These are phyloP conservation scores for Sialis fuliginosa DNA, from an alignment of 2,888 invertebrate species.

Conservation along the genomic window DNA sequence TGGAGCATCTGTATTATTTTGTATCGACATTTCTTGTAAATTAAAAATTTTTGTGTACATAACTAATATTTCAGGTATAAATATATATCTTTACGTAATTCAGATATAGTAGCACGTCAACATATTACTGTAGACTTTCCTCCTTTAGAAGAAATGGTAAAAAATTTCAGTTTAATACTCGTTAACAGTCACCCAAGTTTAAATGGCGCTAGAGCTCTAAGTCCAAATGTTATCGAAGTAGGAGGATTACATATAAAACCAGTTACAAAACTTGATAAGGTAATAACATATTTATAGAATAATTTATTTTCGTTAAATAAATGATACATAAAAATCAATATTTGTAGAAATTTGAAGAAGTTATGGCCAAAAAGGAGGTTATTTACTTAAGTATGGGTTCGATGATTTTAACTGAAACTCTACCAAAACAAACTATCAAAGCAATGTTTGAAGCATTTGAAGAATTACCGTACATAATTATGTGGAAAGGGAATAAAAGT, in stretches of 20 bases:
- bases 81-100: too few species aligned
- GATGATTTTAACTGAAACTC: conserved; percentile 34
- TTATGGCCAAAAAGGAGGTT: conserved; percentile 20
- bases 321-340: too few species aligned
- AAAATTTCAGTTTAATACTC: conserved; percentile 33
- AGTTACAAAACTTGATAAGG: conserved; percentile 23
- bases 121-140: conserved; percentile 30
- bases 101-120: background rate
- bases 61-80: too few species aligned
- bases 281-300: too few species aligned
- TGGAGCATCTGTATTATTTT: too few species aligned
- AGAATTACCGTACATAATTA: conserved; percentile 31
- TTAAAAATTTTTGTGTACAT: too few species aligned
- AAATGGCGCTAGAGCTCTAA: conserved; percentile 33
- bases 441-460: conserved; percentile 32
- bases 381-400: conserved; percentile 42
- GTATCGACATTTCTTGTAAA: too few species aligned
- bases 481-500: conserved; percentile 33
- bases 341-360: conserved; percentile 14
- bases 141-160: conserved; percentile 26
- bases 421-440: conserved; percentile 27
- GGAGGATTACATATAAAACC: conserved; percentile 30
- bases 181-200: conserved; percentile 38
- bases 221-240: conserved; percentile 35
- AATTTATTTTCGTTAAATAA: too few species aligned